Evolutionary conservation across 1,140 invertebrate species (phyloP).

Genomic region (Eueides isabella): DNA sequence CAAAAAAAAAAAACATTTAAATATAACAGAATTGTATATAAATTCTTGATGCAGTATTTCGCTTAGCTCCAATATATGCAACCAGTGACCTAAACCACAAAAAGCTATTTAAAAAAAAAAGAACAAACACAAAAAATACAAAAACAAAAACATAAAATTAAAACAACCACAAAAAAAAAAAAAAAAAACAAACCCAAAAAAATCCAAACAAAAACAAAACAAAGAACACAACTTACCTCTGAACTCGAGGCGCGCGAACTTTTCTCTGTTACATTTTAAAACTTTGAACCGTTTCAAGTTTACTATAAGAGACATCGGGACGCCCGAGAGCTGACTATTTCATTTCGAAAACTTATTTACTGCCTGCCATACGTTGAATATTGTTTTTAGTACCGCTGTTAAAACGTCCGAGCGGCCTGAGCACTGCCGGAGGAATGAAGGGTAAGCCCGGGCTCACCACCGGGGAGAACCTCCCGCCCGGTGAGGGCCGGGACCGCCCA

Average conservation of each 20-base stretch:
- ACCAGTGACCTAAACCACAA: neutral
- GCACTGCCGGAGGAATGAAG: conserved; percentile 10
- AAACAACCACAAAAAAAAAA: neutral
- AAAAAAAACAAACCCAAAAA: neutral
- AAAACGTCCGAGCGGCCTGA: neutral
- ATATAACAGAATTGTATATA: neutral
- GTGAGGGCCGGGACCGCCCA: neutral
- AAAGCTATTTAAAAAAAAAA: neutral
- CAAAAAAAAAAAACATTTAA: neutral
- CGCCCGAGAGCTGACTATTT: neutral
- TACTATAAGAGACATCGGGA: conserved; percentile 84
- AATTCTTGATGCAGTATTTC: neutral
- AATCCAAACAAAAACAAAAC: neutral
- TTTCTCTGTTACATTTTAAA: conserved; percentile 85
- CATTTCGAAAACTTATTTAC: neutral
- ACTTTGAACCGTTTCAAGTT: conserved; percentile 85
- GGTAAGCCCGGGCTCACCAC: conserved; percentile 3
- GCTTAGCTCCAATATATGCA: neutral
- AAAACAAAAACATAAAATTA: neutral
- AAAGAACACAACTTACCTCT: conserved; percentile 82
- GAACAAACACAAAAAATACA: neutral
- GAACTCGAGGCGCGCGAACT: conserved; percentile 85
- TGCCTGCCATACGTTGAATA: neutral
- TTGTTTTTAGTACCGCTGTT: conserved; percentile 12
- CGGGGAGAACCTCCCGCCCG: neutral